Evolutionary conservation across 2,888 invertebrate genomes (phyloP).

Genomic region (Pristionchus arcanus): DNA sequence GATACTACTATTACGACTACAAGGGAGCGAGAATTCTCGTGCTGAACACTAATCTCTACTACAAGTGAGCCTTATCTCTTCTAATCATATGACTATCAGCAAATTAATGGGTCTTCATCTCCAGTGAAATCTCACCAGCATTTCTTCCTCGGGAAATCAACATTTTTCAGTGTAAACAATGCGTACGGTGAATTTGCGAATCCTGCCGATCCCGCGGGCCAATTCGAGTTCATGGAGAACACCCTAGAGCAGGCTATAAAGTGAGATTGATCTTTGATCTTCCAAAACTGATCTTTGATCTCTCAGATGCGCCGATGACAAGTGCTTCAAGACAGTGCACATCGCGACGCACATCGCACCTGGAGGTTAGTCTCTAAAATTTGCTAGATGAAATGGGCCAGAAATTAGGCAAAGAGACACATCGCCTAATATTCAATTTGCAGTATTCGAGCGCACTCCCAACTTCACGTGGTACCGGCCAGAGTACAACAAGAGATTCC

Average conservation of each 20-base stretch:
- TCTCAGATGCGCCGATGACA: constrained; percentile 39
- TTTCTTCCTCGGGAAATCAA: background rate
- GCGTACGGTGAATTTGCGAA: constrained; percentile 69
- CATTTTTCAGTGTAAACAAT: constrained; percentile 62
- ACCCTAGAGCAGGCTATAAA: constrained; percentile 64
- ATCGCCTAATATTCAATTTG: constrained; percentile 40
- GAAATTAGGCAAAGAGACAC: background rate
- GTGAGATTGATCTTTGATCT: constrained; percentile 56
- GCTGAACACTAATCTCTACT: constrained; percentile 77
- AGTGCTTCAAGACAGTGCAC: constrained; percentile 67
- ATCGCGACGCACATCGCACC: constrained; percentile 77
- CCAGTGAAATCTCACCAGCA: background rate
- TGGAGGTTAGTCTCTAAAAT: constrained; percentile 64
- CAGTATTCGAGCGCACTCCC: constrained; percentile 78
- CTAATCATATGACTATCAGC: background rate
- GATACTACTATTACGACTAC: constrained; percentile 71
- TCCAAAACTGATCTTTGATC: background rate
- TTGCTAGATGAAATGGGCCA: background rate
- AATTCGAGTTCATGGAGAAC: constrained; percentile 73
- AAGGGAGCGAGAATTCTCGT: constrained; percentile 68
- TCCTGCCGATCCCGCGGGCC: constrained; percentile 73
- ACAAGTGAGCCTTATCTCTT: constrained; percentile 61
- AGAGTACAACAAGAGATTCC: constrained; percentile 78
- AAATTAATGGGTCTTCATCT: background rate
- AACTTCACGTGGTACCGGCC: constrained; percentile 79